Conservation (phyloP, 2,113 vertebrate genomes). For the Macrotis lagotis region DNA sequence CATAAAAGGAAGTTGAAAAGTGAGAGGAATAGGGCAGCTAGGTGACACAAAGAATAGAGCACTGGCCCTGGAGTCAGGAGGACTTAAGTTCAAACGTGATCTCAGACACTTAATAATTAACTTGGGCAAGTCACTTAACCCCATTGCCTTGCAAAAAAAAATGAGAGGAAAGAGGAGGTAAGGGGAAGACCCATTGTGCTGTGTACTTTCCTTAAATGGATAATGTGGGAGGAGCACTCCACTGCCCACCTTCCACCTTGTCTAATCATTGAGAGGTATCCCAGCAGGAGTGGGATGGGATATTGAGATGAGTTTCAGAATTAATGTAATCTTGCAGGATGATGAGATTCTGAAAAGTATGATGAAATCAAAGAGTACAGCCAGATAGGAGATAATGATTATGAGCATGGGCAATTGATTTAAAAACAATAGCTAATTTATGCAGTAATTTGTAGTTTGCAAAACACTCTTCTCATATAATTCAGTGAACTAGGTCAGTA, state of each 20-base stretch:
- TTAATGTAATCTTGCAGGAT: neutral
- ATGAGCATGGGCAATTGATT: neutral
- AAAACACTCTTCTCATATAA: neutral
- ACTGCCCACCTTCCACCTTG: neutral
- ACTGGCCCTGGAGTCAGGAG: too few species aligned
- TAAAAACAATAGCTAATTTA: neutral
- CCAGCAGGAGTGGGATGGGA: neutral
- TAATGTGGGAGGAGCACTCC: neutral
- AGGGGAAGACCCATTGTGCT: too few species aligned
- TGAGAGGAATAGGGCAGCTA: too few species aligned
- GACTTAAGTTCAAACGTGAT: too few species aligned
- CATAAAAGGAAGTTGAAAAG: neutral
- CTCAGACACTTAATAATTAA: too few species aligned
- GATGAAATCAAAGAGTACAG: neutral
- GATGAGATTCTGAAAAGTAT: neutral
- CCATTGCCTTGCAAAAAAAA: too few species aligned
- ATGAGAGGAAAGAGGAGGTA: too few species aligned
- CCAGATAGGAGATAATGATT: neutral
- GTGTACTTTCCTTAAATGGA: neutral
- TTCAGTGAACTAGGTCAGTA: neutral
- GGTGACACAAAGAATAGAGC: too few species aligned
- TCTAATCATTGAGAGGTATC: neutral
- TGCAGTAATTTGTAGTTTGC: neutral
- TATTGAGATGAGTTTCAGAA: neutral
- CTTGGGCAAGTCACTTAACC: too few species aligned